Base-by-base conservation (phyloP, 2,888 invertebrate genomes). In the Margaritifera margaritifera region DNA sequence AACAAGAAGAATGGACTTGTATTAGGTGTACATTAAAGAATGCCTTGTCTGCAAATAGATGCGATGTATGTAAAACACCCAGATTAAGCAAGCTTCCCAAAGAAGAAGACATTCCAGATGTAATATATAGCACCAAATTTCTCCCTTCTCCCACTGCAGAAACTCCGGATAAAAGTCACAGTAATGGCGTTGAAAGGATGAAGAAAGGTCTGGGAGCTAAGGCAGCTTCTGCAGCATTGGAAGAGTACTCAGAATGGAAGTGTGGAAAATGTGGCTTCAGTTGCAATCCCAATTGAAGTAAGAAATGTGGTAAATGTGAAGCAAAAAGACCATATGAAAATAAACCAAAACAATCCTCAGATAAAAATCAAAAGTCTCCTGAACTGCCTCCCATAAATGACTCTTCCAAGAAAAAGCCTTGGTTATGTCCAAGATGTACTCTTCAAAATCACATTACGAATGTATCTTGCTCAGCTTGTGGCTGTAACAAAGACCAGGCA, bases 181-280 rank as follows among this genome's bases (percentile, higher is more conserved):
- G 50, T 27, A 42, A 57, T 25, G 54, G 61, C 50, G 55, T 11
- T 19, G 54, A 62, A 19, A 20, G 31, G 19, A 22, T 22, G 25
- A 50, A 66, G 54, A 62, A 62, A 24, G 42, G 57, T 61, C 55
- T 51, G 53, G 25, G 25, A 2, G 51, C 50, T 54, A 54, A 53
- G 54, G 56, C 31, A n/a, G 42, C 63, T 61, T 50, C 53, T 22
- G 18, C 27, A 64, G 27, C 64, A 59, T 57, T 60, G 6, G 71
- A 64, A 50, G 63, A 60, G 42, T 71, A 63, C 50, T 67, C 67
- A 27, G 76, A 95, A 93, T 96, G 96, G 96, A 95, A 95, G 77
- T 96, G 96, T 90, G 92, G 92, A 71, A 94, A 94, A 89, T 97
- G 96, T 90, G 95, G 95, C 88, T 96, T 94, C 91, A 94, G 95